Evolutionary conservation across 2,113 vertebrate species (phyloP).

Genomic region (Sylvilagus bachmani): DNA sequence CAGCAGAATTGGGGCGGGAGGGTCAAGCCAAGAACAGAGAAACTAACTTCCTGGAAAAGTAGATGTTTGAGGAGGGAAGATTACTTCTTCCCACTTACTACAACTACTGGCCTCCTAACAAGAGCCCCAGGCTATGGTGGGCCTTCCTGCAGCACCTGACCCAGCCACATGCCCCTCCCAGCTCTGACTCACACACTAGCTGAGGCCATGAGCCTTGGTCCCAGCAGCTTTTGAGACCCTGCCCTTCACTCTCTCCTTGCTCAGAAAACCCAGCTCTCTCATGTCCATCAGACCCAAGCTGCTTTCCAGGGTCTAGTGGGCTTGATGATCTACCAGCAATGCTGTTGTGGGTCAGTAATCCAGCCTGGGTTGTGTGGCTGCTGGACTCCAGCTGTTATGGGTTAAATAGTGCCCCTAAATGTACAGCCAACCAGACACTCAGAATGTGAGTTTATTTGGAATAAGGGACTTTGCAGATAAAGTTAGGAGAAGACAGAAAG

Average conservation of each 20-base stretch:
- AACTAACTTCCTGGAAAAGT: neutral
- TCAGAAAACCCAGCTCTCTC: neutral
- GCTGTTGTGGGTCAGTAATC: neutral
- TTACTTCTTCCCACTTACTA: neutral
- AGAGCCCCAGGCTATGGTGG: too few species aligned
- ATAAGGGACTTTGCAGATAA: neutral
- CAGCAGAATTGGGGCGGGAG: neutral
- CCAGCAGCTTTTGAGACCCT: neutral
- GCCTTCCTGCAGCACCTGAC: neutral
- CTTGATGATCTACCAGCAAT: too few species aligned
- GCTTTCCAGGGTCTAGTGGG: neutral
- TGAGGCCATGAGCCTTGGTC: neutral
- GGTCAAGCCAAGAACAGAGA: conserved; percentile 15
- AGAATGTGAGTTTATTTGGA: neutral
- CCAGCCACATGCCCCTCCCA: neutral
- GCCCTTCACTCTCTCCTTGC: neutral
- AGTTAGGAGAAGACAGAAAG: neutral
- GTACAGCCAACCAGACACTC: neutral
- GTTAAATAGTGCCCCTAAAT: neutral
- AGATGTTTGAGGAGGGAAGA: neutral
- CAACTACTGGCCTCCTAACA: neutral
- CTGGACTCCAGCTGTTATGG: neutral
- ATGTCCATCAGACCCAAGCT: neutral
- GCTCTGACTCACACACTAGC: neutral
- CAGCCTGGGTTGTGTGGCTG: neutral